phyloP scores from a whole-genome alignment of 2,888 invertebrate species.

The Neoscelio sp. region DNA sequence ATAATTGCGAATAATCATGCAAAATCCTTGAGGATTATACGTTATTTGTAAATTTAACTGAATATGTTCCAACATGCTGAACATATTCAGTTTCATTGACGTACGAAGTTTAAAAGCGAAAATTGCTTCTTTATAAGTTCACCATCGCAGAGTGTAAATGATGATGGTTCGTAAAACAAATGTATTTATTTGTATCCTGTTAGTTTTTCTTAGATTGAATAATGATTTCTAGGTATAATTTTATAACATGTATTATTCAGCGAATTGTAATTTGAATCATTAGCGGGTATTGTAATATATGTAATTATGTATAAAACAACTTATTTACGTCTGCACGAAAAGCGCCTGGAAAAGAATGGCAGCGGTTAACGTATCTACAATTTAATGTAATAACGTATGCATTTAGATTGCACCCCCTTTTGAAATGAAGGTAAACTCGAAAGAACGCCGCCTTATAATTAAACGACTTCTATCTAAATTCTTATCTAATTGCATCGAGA shows the following conservation, averaged over 20 bases:
- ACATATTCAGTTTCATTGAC: no score
- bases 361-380: constrained; percentile 43
- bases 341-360: constrained; percentile 51
- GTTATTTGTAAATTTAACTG: no score
- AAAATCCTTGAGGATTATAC: no score
- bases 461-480: constrained; percentile 47
- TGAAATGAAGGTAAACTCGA: constrained; percentile 34
- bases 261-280: constrained; percentile 59
- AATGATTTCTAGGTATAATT: constrained; percentile 47
- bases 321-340: constrained; percentile 56
- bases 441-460: constrained; percentile 49
- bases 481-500: constrained; percentile 45
- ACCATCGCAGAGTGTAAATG: not conserved
- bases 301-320: constrained; percentile 57
- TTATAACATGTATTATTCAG: constrained; percentile 56
- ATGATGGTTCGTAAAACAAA: constrained; percentile 5
- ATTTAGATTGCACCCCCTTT: constrained; percentile 45
- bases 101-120: no score
- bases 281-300: constrained; percentile 43
- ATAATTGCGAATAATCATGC: no score
- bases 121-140: no score
- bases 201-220: constrained; percentile 52
- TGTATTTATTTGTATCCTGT: constrained; percentile 48
- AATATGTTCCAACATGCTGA: no score
- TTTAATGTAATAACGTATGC: constrained; percentile 30